Percentiles rank a stretch among this genome's conserved stretches.
These are phyloP conservation scores for Eubucco bourcierii DNA, from an alignment of 2,113 vertebrate species.

Conservation along the genomic window DNA sequence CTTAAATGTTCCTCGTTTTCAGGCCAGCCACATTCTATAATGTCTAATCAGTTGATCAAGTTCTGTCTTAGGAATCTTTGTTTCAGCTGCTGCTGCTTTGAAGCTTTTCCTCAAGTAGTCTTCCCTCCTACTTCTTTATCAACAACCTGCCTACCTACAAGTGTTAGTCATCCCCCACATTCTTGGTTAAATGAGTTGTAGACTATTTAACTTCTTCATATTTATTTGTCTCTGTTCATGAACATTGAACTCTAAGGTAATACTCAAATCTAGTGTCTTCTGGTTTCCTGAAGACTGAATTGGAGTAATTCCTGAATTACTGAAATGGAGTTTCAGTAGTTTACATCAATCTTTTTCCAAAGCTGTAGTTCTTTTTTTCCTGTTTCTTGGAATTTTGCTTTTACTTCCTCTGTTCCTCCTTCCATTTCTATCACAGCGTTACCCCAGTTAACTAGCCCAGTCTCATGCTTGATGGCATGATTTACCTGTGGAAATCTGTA, in stretches of 20 bases:
- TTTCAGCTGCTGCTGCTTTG: neutral
- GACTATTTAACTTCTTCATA: neutral
- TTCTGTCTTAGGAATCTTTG: neutral
- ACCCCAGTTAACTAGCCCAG: neutral
- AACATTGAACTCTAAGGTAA: neutral
- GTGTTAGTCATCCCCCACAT: neutral
- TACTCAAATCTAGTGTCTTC: neutral
- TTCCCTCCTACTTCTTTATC: neutral
- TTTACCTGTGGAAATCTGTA: neutral
- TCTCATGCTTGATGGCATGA: neutral
- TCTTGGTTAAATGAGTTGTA: neutral
- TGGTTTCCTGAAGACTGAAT: no score
- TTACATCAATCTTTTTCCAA: neutral
- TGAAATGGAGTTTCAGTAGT: neutral
- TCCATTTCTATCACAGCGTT: neutral
- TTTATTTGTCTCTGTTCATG: neutral
- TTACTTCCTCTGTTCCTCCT: neutral
- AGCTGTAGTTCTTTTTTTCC: neutral
- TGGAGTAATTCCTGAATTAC: no score
- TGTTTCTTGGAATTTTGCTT: neutral
- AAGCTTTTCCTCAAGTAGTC: neutral
- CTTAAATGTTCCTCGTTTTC: neutral
- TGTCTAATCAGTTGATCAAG: neutral
- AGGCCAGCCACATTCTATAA: neutral
- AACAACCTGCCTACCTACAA: neutral